Base-by-base conservation (phyloP, 2,113 vertebrate species). In the Tragelaphus strepsiceros region DNA sequence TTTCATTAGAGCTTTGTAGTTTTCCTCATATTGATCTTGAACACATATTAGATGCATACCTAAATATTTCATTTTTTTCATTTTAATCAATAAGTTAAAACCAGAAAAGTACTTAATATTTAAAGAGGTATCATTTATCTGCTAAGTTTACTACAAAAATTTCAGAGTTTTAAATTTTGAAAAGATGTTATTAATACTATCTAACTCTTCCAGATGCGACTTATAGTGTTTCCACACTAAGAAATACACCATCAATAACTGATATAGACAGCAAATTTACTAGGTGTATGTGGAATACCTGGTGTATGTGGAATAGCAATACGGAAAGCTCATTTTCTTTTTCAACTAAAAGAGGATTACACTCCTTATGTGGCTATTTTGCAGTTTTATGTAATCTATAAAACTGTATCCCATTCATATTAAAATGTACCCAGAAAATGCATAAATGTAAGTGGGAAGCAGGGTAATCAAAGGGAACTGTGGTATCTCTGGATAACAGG, bases 61-160 rank as follows among this genome's bases (percentile, higher is more conserved):
- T 84, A 84, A 43, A 28, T 54, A 92, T 32, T 56, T 91, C 32
- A 83, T 24, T 64, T 54, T 86, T 85, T 94, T 59, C 53, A 71
- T 71, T 97, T 81, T 51, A 54, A 93, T 61, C 64, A 95, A 39
- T 85, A 97, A 30, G 9, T 82, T 91, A 94, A 97, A 94, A 64
- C 26, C 14, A 83, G 56, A 96, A 83, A 2, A 88, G 54, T 64
- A 67, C n/a, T 92, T 94, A 91, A 67, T 56, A n/a, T 51, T 94
- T 89, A 96, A 82, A 62, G 62, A 85, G 80, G 26, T 26, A 78
- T 64, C 71, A 83, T 19, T 56, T 80, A 30, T 49, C 24, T 96
- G 24, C 7, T 67, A 91, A 90, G 62, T 59, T 85, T 92, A 86
- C 39, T 26, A 83, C n/a, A 96, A 94, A 97, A 87, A 77, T n/a